Base-by-base conservation (phyloP, 2,797 vertebrate species). In the Malurus splendens region DNA sequence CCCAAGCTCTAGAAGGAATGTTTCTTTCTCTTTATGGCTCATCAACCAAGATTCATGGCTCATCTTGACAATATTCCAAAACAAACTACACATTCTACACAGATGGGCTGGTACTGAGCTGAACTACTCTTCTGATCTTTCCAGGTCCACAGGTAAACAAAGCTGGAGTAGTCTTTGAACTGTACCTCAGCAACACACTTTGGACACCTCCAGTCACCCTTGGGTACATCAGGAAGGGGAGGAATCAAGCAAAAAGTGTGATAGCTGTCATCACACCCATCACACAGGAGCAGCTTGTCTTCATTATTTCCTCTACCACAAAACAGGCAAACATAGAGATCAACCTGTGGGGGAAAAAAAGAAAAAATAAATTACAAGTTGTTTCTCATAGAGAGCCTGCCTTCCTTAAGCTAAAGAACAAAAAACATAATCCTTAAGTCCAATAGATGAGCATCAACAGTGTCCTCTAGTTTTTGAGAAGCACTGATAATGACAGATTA, bases 221-320 rank as follows among this genome's bases (percentile, higher is more conserved):
- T 99, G 81, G 99, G 99, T 7, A 99, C 98, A 55, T 99, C 99
- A 86, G 98, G 98, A 20, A 99, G 97, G 61, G 99, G 99, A 5
- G 99, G 99, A 93, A 99, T 99, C 81, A 99, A 97, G 94, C 99
- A 99, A 93, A 99, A 99, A 6, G 99, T 99, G 96, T 99, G 99
- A 95, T 99, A 99, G 96, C 99, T 99, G 96, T 99, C 99, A 76
- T 99, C 99, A 89, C 99, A 99, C 60, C 99, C 99, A 38, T 99
- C 99, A 87, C 99, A 99, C 89, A 99, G 96, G 23, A 99, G 97
- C 64, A 99, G 96, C 32, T 98, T 98, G 90, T 99, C 99, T 94
- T 99, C 99, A 3, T 99, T 98, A 47, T 99, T 99, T 10, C 99
- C 99, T 44, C 99, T 98, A n/a, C 99, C 99, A 91, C 99, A 99